These are phyloP conservation scores for Amphiduros pacificus DNA, from an alignment of 2,888 invertebrate species.

Conservation along the genomic window DNA sequence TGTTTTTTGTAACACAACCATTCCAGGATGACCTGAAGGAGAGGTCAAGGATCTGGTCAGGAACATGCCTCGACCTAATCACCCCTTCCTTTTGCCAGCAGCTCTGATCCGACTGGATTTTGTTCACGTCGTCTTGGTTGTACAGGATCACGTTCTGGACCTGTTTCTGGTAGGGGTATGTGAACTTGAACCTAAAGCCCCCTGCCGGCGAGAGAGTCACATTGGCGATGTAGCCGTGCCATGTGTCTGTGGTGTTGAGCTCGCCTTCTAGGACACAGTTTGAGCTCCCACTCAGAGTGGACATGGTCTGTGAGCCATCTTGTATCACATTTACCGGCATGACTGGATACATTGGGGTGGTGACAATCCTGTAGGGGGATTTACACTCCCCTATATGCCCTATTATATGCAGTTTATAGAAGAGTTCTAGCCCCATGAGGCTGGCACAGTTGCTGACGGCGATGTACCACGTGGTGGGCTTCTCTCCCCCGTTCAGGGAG, in stretches of 20 bases:
- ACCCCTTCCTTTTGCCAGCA: slow-evolving; percentile 30
- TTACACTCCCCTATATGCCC: slow-evolving; percentile 30
- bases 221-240: slow-evolving; percentile 31
- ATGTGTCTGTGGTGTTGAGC: slow-evolving; percentile 28
- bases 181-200: slow-evolving; percentile 26
- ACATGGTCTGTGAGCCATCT: slow-evolving; percentile 9
- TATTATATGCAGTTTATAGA: slow-evolving; percentile 26
- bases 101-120: slow-evolving; percentile 21
- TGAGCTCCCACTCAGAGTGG: slow-evolving; percentile 9
- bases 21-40: slow-evolving; percentile 25
- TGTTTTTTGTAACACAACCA: slow-evolving; percentile 27
- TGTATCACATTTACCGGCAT: background rate
- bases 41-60: slow-evolving; percentile 29
- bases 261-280: slow-evolving; percentile 26
- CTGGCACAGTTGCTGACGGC: slow-evolving; percentile 31
- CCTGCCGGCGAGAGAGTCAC: slow-evolving; percentile 25
- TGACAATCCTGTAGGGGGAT: slow-evolving; percentile 6
- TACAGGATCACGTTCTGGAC: slow-evolving; percentile 30
- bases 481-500: slow-evolving; percentile 8
- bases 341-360: slow-evolving; percentile 5
- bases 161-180: slow-evolving; percentile 24
- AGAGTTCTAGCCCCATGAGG: slow-evolving; percentile 26
- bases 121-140: slow-evolving; percentile 23
- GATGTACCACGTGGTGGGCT: slow-evolving; percentile 29
- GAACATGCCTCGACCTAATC: slow-evolving; percentile 22